Conservation (phyloP, 2,888 invertebrate species). For the Campoletis raptor region DNA sequence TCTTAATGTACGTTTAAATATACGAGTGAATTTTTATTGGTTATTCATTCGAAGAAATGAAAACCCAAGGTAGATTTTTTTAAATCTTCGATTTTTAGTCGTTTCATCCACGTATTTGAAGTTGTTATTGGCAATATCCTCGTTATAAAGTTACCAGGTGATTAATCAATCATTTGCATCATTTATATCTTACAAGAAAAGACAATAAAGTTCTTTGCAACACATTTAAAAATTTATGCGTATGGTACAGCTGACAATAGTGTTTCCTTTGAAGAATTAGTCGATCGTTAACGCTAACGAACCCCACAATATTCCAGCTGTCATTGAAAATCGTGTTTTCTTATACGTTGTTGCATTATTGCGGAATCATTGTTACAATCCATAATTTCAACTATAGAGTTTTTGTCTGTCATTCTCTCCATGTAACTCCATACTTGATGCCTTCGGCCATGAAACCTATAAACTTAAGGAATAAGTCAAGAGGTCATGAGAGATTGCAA, state of each 20-base stretch:
- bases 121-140: neutral
- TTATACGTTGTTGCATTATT: neutral
- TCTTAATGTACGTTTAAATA: neutral
- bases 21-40: neutral
- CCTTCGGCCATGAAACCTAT: conserved; percentile 52
- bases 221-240: neutral
- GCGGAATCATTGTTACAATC: conserved; percentile 3
- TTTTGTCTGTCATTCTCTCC: neutral
- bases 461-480: conserved; percentile 46
- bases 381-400: conserved; percentile 32
- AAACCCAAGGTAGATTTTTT: neutral
- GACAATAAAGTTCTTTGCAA: neutral
- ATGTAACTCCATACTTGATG: conserved; percentile 30
- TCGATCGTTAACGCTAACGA: conserved; percentile 46
- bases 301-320: conserved; percentile 1
- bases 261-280: conserved; percentile 41
- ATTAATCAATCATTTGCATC: conserved; percentile 41
- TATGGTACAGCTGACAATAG: conserved; percentile 3
- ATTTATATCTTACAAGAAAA: neutral
- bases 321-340: neutral
- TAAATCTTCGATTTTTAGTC: neutral
- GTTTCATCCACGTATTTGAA: neutral
- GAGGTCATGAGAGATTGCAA: conserved; percentile 45
- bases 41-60: conserved; percentile 11
- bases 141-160: neutral